phyloP scores from a whole-genome alignment of 2,797 vertebrate genomes.

The Gymnocypris eckloni region DNA sequence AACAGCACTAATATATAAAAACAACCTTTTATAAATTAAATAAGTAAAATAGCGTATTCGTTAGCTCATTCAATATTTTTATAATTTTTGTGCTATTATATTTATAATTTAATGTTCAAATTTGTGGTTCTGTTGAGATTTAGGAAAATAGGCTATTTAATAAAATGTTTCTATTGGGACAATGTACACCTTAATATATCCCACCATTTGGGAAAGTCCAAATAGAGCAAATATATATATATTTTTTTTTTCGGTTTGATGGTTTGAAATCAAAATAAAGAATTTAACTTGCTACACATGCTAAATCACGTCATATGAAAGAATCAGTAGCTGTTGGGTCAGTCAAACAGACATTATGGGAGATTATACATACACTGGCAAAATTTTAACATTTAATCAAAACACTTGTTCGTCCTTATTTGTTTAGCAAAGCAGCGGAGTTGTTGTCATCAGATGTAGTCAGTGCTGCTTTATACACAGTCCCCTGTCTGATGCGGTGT shows the following conservation, averaged over 20 bases:
- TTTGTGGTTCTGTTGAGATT: background rate
- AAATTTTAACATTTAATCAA: conserved; percentile 9
- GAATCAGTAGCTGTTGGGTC: background rate
- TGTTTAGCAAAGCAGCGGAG: conserved; percentile 73
- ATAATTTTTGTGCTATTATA: background rate
- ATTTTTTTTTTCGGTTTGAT: background rate
- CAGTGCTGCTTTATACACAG: conserved; percentile 73
- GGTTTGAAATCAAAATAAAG: background rate
- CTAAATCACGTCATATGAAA: background rate
- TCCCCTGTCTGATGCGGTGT: conserved; percentile 66
- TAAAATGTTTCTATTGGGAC: background rate
- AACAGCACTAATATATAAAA: too few species aligned
- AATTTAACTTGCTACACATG: background rate
- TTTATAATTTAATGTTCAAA: background rate
- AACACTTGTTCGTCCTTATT: conserved; percentile 60
- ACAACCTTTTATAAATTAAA: background rate
- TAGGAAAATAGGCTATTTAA: background rate
- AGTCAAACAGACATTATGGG: background rate
- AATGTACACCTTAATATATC: background rate
- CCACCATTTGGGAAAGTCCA: background rate
- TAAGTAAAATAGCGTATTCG: background rate
- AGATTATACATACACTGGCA: background rate
- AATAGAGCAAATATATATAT: background rate
- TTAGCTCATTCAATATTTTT: background rate
- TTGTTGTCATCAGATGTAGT: conserved; percentile 62